Evolutionary conservation across 2,113 vertebrate genomes (phyloP), one percentile per base, ranked within the genome.

Genomic region (Nesogale talazaci): DNA sequence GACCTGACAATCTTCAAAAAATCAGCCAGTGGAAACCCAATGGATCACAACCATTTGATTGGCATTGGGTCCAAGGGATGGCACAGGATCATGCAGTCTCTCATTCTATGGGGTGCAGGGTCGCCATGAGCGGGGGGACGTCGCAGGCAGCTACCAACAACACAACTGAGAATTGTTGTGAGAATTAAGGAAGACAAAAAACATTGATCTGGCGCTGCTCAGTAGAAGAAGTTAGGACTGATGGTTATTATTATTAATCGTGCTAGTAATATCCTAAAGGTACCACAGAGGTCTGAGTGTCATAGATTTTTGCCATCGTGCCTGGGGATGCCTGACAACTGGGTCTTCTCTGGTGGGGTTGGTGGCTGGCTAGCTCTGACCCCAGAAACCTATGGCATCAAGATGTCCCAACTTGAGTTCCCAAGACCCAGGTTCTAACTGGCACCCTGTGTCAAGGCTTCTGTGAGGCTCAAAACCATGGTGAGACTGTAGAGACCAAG

Each of bases 401-500:
- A 63, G 67, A 70, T 16, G 3, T 5, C 16, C 42, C 46, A 22
- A 1, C 17, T 12, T 87, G 67, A 22, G 52, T 52, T 94, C 76
- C 46, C 57, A 90, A 93, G 80, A 88, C 22, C 38, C 7, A 0
- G 2, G 52, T 59, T 52, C 34, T 63, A 77, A 61, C 25, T 38
- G 57, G 63, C 10, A 7, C 23, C 36, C 9, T 69, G 42, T 93
- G 78, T 65, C 1, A 8, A 15, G 61, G 31, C 22, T 67, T 10
- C 3, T 14, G 56, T 1, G 38, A 87, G 57, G n/a, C 25, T 78
- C 20, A 76, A 36, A 56, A 22, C 12, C 17, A 0, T 1, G 14
- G 11, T 20, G 4, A 14, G 15, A 27, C 4, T 1, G 8, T 2
- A 14, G 46, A 1, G 23, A n/a, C 12, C 38, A 78, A 2, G 3